These are phyloP conservation scores for Zaprionus lachaisei DNA, from an alignment of 1,140 invertebrate genomes.

Conservation along the genomic window DNA sequence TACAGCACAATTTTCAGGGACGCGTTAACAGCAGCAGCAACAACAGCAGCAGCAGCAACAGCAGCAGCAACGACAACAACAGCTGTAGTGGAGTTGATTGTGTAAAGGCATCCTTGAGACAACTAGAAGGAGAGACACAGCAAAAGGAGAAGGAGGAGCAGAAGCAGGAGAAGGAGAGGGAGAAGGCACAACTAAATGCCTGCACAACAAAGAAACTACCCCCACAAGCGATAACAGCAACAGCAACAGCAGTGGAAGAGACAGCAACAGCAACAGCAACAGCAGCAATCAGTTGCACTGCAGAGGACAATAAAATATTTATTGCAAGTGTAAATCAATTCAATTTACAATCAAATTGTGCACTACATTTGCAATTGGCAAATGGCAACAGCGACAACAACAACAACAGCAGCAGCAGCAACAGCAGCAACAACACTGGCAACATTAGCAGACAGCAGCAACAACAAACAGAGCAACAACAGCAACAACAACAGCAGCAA, in stretches of 20 bases:
- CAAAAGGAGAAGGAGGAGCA: conserved; percentile 22
- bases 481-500: conserved; percentile 20
- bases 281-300: conserved; percentile 1
- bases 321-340: conserved; percentile 73
- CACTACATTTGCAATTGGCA: conserved; percentile 48
- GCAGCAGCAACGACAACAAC: conserved; percentile 32
- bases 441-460: conserved; percentile 26
- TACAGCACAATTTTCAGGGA: conserved; percentile 82
- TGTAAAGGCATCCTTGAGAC: conserved; percentile 79
- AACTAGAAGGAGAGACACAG: conserved; percentile 25
- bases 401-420: conserved; percentile 39
- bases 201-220: conserved; percentile 74
- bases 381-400: conserved; percentile 46
- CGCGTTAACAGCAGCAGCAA: conserved; percentile 59
- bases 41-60: conserved; percentile 37
- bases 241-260: conserved; percentile 10
- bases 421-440: conserved; percentile 38
- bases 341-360: conserved; percentile 46
- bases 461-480: conserved; percentile 26
- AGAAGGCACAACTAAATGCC: conserved; percentile 36
- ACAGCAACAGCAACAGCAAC: not conserved
- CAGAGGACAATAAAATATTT: conserved; percentile 57
- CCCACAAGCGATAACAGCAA: conserved; percentile 37
- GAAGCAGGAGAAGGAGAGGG: conserved; percentile 1
- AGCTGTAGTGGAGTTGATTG: conserved; percentile 60